phyloP scores from a whole-genome alignment of 2,113 vertebrate genomes.

The Suncus etruscus region DNA sequence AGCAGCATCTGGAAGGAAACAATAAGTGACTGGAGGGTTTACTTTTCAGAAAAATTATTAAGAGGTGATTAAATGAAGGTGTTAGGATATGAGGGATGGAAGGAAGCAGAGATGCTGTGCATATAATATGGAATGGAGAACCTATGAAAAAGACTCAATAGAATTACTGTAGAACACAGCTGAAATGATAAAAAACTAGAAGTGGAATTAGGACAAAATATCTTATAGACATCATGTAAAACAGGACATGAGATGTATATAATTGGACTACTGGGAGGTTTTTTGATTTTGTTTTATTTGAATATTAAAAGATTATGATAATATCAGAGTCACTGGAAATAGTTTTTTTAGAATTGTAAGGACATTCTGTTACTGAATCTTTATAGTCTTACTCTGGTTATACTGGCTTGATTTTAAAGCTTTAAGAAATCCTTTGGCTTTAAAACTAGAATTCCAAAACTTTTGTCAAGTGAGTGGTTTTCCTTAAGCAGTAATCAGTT shows the following conservation, averaged over 20 bases:
- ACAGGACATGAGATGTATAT: constrained; percentile 45
- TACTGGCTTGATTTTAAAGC: constrained; percentile 69
- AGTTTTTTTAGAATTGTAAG: constrained; percentile 56
- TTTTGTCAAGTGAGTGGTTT: constrained; percentile 63
- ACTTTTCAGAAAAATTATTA: constrained; percentile 86
- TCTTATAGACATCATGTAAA: constrained; percentile 69
- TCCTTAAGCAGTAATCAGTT: constrained; percentile 21
- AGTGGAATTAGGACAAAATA: constrained; percentile 77
- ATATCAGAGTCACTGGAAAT: constrained; percentile 70
- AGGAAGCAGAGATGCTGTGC: constrained; percentile 80
- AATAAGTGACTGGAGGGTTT: constrained; percentile 83
- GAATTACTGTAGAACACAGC: constrained; percentile 78
- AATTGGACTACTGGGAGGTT: constrained; percentile 1
- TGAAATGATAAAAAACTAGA: constrained; percentile 80
- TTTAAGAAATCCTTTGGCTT: constrained; percentile 47
- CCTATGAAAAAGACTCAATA: constrained; percentile 81
- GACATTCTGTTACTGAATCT: constrained; percentile 56
- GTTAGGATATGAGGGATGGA: constrained; percentile 84
- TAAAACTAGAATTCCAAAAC: constrained; percentile 37
- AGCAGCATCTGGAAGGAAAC: constrained; percentile 89
- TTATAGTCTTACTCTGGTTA: constrained; percentile 58
- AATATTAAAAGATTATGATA: constrained; percentile 55
- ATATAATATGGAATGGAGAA: constrained; percentile 74
- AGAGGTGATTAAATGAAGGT: constrained; percentile 87
- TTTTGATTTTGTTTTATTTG: not conserved